phyloP scores from a whole-genome alignment of 2,113 vertebrate genomes.

The Phyllostomus hastatus region DNA sequence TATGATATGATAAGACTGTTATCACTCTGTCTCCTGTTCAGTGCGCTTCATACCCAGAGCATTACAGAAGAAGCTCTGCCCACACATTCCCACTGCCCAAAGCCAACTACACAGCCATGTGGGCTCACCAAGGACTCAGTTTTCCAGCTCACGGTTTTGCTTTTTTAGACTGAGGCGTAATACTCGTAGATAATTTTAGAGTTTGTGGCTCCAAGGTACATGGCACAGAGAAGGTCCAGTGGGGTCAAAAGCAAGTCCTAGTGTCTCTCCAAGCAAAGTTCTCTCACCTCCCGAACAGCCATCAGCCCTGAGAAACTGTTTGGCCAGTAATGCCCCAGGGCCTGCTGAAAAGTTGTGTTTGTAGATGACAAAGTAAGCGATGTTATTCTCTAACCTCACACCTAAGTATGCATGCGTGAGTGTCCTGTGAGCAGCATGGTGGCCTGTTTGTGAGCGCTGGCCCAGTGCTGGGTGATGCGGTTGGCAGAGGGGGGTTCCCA shows the following conservation, averaged over 20 bases:
- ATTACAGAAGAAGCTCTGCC: neutral
- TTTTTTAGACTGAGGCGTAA: neutral
- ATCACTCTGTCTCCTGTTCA: neutral
- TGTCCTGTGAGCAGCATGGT: rapidly evolving
- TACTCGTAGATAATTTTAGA: neutral
- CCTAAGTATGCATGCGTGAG: too few relatives aligned
- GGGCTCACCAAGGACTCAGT: neutral
- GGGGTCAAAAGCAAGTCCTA: neutral
- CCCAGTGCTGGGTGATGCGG: too few relatives aligned
- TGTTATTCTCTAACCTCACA: neutral
- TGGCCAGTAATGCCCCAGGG: neutral
- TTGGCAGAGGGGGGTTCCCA: neutral
- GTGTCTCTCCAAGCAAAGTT: neutral
- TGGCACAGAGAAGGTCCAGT: neutral
- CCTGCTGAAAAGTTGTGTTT: neutral
- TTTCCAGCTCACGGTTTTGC: neutral
- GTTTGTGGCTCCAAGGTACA: too few relatives aligned
- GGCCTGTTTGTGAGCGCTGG: neutral
- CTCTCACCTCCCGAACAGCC: too few relatives aligned
- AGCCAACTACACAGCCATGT: neutral
- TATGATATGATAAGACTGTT: neutral
- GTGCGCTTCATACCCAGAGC: neutral
- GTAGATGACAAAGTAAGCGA: neutral
- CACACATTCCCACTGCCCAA: neutral
- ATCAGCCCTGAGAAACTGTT: neutral